phyloP scores from a whole-genome alignment of 2,888 invertebrate genomes.

The Cataglyphis albicans region DNA sequence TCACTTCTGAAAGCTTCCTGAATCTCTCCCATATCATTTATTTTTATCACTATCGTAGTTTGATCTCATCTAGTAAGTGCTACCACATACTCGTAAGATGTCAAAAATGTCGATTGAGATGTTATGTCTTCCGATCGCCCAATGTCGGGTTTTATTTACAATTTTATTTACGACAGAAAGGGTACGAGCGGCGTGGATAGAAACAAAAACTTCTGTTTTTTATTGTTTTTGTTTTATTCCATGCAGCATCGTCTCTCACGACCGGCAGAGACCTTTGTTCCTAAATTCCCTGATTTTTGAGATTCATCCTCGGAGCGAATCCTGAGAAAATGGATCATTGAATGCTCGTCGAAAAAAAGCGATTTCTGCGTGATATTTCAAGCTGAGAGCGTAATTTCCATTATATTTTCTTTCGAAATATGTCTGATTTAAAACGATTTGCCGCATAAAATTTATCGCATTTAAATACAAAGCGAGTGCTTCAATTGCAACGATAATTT shows the following conservation, averaged over 20 bases:
- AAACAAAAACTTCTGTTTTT: constrained; percentile 63
- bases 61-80: constrained; percentile 75
- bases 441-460: constrained; percentile 13
- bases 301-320: constrained; percentile 41
- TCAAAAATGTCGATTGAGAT: constrained; percentile 77
- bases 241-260: constrained; percentile 29
- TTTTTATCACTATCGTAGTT: constrained; percentile 70
- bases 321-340: constrained; percentile 56
- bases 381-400: background rate
- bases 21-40: constrained; percentile 68
- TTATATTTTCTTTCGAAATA: background rate
- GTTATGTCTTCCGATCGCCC: constrained; percentile 58
- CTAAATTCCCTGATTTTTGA: constrained; percentile 60
- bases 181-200: constrained; percentile 52
- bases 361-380: constrained; percentile 9
- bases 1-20: constrained; percentile 58
- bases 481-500: constrained; percentile 33
- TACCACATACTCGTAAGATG: constrained; percentile 67
- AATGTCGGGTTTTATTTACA: constrained; percentile 32
- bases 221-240: constrained; percentile 17
- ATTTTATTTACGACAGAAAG: constrained; percentile 64
- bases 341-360: constrained; percentile 40
- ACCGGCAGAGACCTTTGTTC: constrained; percentile 62
- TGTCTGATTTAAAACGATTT: background rate
- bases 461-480: constrained; percentile 31